Evolutionary conservation across 2,113 vertebrate species (phyloP), one percentile per base, ranked within the genome.

Genomic region (Solea solea): DNA sequence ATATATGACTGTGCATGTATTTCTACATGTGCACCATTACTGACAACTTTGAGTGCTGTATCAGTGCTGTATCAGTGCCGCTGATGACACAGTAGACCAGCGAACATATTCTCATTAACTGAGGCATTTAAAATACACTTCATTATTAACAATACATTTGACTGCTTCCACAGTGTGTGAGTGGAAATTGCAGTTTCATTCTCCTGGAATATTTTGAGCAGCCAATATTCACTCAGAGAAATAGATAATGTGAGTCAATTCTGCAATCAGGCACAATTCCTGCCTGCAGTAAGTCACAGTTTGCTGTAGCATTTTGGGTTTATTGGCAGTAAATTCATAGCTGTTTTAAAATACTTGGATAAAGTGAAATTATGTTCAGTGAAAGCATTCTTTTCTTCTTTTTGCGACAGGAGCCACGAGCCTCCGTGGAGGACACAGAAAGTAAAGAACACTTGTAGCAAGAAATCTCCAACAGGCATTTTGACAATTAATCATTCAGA

Each of bases 401-500:
- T 69, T 7, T 34, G 34, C 34, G 5, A 64, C 44, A 50, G 51
- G 50, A 46, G 64, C 50, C 1, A 15, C 50, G 16, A 25, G 4
- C 48, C 69, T 72, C 21, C 71, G 49, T 28, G 27, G 57, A 16
- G 75, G 77, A 86, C 62, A 16, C 48, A 76, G 16, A 66, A 74
- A 58, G 64, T 72, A 3, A 34, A 44, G 49, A 73, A 52, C 40
- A 52, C 80, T 76, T 15, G 16, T 48, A 80, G 84, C 78, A 74
- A 66, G 77, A 88, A 72, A 78, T 15, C 64, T 82, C 72, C 63
- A 69, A 45, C 52, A 53, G 59, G 64, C 48, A 48, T 75, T 88
- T 81, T 84, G 78, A 83, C 64, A 84, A 87, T 93, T 84, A 91
- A 93, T 91, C 91, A 91, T 93, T 93, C 76, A 93, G 86, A 82